Conservation (phyloP, 2,888 invertebrate species). For the Rhodophaea formosa region DNA sequence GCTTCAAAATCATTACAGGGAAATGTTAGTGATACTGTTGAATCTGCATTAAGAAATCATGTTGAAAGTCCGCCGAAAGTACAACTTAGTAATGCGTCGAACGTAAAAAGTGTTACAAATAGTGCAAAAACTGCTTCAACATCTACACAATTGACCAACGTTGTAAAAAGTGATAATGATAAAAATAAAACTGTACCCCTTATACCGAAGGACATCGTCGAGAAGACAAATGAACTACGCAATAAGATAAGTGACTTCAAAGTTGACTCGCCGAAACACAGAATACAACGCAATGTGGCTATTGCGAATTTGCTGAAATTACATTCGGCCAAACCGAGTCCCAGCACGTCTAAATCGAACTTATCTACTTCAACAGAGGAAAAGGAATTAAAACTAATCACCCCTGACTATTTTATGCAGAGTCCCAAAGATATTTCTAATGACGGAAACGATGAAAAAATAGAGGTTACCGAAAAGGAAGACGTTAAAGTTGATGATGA, state of each 20-base stretch:
- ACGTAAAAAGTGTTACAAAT: too few species aligned
- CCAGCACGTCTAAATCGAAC: slow-evolving; percentile 12
- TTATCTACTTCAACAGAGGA: slow-evolving; percentile 9
- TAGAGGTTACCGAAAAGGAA: background rate
- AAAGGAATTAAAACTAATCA: slow-evolving; percentile 40
- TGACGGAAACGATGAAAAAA: slow-evolving; percentile 2
- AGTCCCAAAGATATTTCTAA: background rate
- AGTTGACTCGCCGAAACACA: slow-evolving; percentile 35
- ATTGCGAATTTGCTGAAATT: slow-evolving; percentile 53
- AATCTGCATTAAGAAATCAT: background rate
- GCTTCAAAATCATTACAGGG: background rate
- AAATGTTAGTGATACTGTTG: background rate
- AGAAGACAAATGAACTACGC: slow-evolving; percentile 39
- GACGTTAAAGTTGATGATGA: background rate
- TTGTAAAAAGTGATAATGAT: background rate
- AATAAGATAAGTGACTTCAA: slow-evolving; percentile 43
- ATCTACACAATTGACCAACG: too few species aligned
- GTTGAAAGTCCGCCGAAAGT: background rate
- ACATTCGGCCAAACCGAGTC: slow-evolving; percentile 31
- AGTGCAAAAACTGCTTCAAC: too few species aligned
- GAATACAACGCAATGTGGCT: slow-evolving; percentile 52
- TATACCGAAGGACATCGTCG: slow-evolving; percentile 22
- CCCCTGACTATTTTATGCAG: slow-evolving; percentile 47
- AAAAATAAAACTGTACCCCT: slow-evolving; percentile 18
- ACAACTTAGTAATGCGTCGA: background rate